These are phyloP conservation scores for Nycteola revayana DNA, from an alignment of 2,888 invertebrate genomes.

Conservation along the genomic window DNA sequence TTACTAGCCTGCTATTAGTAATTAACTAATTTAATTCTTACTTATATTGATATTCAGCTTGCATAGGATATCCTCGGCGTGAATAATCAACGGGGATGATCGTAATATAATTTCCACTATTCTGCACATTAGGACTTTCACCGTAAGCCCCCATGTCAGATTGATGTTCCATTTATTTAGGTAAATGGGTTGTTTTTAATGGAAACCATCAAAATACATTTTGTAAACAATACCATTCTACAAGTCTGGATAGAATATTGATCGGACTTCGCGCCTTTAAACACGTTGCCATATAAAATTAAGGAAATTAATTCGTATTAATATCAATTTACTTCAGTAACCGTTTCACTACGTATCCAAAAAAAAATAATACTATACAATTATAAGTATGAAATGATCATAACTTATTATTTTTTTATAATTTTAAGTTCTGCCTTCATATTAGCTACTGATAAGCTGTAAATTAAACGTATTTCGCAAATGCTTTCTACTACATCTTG, in stretches of 20 bases:
- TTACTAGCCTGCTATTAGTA: neutral
- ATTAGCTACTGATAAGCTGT: too few species aligned
- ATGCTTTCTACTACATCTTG: too few species aligned
- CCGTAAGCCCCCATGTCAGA: constrained; percentile 75
- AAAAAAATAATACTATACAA: too few species aligned
- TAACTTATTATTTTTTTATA: too few species aligned
- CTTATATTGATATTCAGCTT: constrained; percentile 83
- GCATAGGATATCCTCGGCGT: constrained; percentile 78
- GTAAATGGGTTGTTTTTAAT: constrained; percentile 18
- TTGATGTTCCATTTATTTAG: constrained; percentile 66
- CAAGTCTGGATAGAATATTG: constrained; percentile 54
- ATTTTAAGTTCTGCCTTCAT: too few species aligned
- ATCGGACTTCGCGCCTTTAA: constrained; percentile 57
- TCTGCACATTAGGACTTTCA: constrained; percentile 73
- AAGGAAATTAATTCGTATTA: too few species aligned
- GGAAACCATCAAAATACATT: constrained; percentile 16
- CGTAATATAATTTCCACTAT: constrained; percentile 80
- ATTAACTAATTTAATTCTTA: constrained; percentile 41
- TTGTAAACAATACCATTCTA: constrained; percentile 20
- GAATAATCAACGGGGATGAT: constrained; percentile 83
- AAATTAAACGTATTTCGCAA: too few species aligned
- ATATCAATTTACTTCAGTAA: too few species aligned
- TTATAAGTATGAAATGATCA: too few species aligned
- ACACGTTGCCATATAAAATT: constrained; percentile 36
- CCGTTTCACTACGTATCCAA: too few species aligned